Evolutionary conservation across 23 tunicate genomes (phyloP).

Genomic region (Phallusia fumigata): DNA sequence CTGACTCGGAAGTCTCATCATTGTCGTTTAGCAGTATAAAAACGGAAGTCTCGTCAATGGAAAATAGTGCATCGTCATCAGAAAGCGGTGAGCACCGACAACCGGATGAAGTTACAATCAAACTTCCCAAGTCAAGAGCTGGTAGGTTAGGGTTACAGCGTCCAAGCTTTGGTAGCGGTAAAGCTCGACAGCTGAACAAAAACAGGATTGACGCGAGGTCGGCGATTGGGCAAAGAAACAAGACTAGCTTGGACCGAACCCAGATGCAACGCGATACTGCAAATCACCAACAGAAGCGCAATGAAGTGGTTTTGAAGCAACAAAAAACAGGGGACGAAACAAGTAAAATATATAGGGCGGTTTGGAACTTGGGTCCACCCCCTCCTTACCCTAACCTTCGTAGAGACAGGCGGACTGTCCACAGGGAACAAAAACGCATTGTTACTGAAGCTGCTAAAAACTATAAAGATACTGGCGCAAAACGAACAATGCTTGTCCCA

Average conservation of each 20-base stretch:
- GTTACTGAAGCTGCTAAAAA: not conserved
- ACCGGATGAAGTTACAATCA: too few relatives aligned
- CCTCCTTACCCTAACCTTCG: not conserved
- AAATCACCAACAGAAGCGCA: not conserved
- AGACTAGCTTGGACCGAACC: not conserved
- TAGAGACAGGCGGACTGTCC: not conserved
- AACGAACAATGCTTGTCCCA: not conserved
- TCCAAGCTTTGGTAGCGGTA: not conserved
- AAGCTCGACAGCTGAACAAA: not conserved
- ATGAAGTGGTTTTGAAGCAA: not conserved
- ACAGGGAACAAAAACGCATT: not conserved
- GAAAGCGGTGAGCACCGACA: too few relatives aligned
- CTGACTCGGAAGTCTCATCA: too few relatives aligned
- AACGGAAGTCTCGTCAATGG: too few relatives aligned
- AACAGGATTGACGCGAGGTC: not conserved
- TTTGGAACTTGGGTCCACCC: not conserved
- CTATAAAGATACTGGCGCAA: not conserved
- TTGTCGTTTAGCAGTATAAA: too few relatives aligned
- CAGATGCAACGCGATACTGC: too few relatives aligned
- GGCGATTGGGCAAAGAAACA: not conserved
- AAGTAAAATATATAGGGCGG: not conserved
- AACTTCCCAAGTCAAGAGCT: too few relatives aligned
- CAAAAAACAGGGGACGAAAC: not conserved
- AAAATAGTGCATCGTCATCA: too few relatives aligned
- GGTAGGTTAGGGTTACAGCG: not conserved